These are phyloP conservation scores for Erinaceus europaeus DNA, from an alignment of 2,113 vertebrate species.

Conservation along the genomic window DNA sequence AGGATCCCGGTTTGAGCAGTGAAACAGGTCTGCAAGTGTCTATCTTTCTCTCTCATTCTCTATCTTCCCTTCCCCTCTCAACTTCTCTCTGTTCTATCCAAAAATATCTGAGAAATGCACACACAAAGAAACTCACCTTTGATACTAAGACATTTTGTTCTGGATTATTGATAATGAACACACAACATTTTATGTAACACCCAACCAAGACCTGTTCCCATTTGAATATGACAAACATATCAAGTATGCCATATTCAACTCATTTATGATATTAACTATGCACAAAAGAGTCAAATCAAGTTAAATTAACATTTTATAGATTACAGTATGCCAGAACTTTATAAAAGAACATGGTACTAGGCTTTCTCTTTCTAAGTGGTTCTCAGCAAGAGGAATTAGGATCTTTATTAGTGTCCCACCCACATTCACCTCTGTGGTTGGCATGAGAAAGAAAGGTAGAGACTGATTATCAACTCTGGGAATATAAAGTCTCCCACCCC, in stretches of 20 bases:
- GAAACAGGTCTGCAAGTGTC: too few relatives aligned
- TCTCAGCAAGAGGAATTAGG: not conserved
- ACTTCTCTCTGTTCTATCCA: not conserved
- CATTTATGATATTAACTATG: not conserved
- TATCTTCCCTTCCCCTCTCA: too few relatives aligned
- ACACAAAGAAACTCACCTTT: not conserved
- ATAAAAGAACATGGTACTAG: not conserved
- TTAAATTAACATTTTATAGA: not conserved
- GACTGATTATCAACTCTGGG: not conserved
- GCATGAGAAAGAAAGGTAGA: not conserved
- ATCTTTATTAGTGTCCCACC: not conserved
- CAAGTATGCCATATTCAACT: not conserved
- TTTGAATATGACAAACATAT: not conserved
- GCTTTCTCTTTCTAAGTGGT: not conserved
- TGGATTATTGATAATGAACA: not conserved
- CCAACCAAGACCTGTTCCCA: not conserved
- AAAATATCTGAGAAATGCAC: not conserved
- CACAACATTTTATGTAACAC: not conserved
- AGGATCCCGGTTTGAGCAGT: too few relatives aligned
- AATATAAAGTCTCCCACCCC: not conserved
- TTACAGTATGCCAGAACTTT: not conserved
- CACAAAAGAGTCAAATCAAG: not conserved
- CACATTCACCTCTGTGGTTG: not conserved
- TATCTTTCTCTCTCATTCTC: too few relatives aligned
- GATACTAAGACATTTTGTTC: not conserved